These are phyloP conservation scores for Nanorana parkeri DNA, from an alignment of 2,113 vertebrate species.

Conservation along the genomic window DNA sequence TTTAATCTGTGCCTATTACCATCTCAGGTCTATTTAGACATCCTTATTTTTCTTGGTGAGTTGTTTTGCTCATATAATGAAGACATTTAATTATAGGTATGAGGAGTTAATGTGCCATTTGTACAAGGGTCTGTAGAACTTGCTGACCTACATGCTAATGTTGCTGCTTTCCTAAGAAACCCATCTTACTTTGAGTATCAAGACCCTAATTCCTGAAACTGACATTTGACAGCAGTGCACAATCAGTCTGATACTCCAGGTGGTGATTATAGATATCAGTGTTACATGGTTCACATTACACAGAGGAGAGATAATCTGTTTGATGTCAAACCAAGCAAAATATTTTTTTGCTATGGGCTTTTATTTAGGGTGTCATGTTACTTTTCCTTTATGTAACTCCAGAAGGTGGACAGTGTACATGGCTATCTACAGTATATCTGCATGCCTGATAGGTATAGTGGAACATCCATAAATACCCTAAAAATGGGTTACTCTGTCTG, in stretches of 20 bases:
- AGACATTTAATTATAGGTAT: conserved; percentile 10
- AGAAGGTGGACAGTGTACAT: no score
- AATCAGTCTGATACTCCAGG: conserved; percentile 11
- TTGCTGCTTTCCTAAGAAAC: neutral
- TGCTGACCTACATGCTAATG: neutral
- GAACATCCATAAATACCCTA: no score
- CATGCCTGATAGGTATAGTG: no score
- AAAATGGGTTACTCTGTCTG: no score
- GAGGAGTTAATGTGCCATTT: neutral
- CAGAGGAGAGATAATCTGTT: conserved; percentile 1
- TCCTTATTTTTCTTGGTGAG: neutral
- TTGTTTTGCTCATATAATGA: neutral
- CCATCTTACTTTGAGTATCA: neutral
- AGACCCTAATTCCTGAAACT: neutral
- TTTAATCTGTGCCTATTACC: no score
- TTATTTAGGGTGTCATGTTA: conserved; percentile 6
- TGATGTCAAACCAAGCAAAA: neutral
- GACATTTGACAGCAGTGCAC: conserved; percentile 12
- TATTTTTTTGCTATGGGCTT: conserved; percentile 4
- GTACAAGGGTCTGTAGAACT: neutral
- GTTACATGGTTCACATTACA: conserved; percentile 10
- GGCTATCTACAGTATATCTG: no score
- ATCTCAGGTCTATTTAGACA: no score
- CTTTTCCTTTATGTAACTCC: neutral
- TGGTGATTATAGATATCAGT: conserved; percentile 29